Evolutionary conservation across 2,888 invertebrate species (phyloP), one percentile per base, ranked within the genome.

Genomic region (Chymomyza caudatula): DNA sequence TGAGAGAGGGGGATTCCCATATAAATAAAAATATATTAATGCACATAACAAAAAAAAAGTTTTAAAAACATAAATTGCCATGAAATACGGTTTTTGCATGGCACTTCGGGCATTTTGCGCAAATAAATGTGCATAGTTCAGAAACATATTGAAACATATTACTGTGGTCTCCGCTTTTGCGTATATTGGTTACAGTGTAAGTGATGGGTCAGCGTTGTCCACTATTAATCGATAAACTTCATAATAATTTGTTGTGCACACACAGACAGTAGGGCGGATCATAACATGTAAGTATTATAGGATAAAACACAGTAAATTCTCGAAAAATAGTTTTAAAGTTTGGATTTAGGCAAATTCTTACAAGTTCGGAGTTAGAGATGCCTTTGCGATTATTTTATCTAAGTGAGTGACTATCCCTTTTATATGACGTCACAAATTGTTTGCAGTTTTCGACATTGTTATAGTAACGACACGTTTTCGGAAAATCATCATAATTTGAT

Each of bases 221-320:
- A 47, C 51, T 55, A 67, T 78, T 80, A 81, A 82, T 84, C 84
- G 82, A 84, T 81, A 84, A 81, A 78, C 69, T 73, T 76, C 73
- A 84, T 81, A 78, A 78, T 81, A 81, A 84, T 81, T 78, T 78
- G 84, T 73, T 73, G n/a, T 8, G 25, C 53, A 20, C 44, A 20
- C 53, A 53, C 4, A 22, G 6, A 25, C 53, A 53, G 13, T 8
- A 13, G n/a, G 6, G 6, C 22, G 3, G 13, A 29, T 13, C 5
- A 55, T 15, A 11, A 37, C 2, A 25, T 55, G 29, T 57, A 20
- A 37, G n/a, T 23, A 13, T 55, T 2, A 23, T 20, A 11, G 8
- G 11, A 2, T 2, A 11, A 37, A 11, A 4, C 11, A 37, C 29
- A 1, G 29, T 37, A 37, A 37, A 37, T 37, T 2, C 29, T 8